Evolutionary conservation across 2,888 invertebrate genomes (phyloP).

Genomic region (Allolobophora icterica): DNA sequence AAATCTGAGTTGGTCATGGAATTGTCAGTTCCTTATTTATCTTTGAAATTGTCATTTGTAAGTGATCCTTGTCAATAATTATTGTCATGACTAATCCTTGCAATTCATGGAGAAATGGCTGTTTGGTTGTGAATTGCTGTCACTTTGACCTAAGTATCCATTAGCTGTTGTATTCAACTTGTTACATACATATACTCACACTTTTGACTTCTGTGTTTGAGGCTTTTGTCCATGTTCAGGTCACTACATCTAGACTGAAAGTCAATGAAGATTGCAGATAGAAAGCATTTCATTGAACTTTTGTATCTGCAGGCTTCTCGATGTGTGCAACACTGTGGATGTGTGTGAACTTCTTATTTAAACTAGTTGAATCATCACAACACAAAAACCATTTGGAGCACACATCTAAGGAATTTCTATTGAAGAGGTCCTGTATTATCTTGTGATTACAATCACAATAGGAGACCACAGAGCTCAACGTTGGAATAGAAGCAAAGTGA

Average conservation of each 20-base stretch:
- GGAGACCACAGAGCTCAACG: background rate
- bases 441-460: no score
- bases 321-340: no score
- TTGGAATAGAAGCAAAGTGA: background rate
- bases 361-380: no score
- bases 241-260: slow-evolving; percentile 5
- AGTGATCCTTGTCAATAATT: no score
- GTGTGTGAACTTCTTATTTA: no score
- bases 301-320: background rate
- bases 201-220: background rate
- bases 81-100: background rate
- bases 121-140: background rate
- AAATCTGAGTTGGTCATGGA: background rate
- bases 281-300: background rate
- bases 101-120: background rate
- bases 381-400: no score
- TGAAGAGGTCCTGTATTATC: no score
- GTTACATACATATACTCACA: background rate
- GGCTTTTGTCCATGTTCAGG: background rate
- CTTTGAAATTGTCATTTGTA: background rate
- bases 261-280: background rate
- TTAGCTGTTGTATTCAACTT: no score
- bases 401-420: no score
- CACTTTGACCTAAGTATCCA: no score
- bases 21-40: background rate